phyloP scores from a whole-genome alignment of 1,140 invertebrate genomes.

The Colletes latitarsis region DNA sequence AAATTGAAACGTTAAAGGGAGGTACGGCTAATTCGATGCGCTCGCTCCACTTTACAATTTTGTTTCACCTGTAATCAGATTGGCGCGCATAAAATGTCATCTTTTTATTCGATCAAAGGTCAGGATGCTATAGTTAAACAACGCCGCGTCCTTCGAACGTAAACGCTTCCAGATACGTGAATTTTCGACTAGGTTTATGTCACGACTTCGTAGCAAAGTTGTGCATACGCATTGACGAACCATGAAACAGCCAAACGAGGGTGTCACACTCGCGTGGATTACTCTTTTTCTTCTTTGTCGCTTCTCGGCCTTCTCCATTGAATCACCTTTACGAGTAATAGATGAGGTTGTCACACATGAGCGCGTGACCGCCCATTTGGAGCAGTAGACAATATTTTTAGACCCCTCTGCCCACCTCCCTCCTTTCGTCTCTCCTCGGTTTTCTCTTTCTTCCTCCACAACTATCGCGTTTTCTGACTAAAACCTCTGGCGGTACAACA shows the following conservation, averaged over 20 bases:
- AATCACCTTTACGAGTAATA: conserved; percentile 61
- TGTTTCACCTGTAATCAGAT: no score
- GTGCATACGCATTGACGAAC: not conserved
- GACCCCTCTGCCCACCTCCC: conserved; percentile 49
- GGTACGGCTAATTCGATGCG: no score
- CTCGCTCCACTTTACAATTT: no score
- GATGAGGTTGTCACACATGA: conserved; percentile 71
- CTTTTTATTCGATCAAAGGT: no score
- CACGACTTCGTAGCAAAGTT: not conserved
- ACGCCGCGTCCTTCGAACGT: no score
- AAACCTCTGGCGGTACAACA: conserved; percentile 33
- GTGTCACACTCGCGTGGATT: not conserved
- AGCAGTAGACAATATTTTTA: conserved; percentile 73
- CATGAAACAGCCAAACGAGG: not conserved
- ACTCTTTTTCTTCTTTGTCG: conserved; percentile 14
- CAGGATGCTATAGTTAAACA: no score
- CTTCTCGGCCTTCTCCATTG: conserved; percentile 34
- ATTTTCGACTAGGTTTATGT: no score
- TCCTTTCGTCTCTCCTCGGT: conserved; percentile 18
- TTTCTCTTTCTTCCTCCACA: conserved; percentile 12
- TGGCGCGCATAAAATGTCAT: no score
- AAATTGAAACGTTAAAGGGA: no score
- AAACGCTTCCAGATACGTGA: no score
- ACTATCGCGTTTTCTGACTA: conserved; percentile 30
- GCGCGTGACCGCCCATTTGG: conserved; percentile 73